Evolutionary conservation across 2,888 invertebrate genomes (phyloP), one percentile per base, ranked within the genome.

Genomic region (Papilio protenor): DNA sequence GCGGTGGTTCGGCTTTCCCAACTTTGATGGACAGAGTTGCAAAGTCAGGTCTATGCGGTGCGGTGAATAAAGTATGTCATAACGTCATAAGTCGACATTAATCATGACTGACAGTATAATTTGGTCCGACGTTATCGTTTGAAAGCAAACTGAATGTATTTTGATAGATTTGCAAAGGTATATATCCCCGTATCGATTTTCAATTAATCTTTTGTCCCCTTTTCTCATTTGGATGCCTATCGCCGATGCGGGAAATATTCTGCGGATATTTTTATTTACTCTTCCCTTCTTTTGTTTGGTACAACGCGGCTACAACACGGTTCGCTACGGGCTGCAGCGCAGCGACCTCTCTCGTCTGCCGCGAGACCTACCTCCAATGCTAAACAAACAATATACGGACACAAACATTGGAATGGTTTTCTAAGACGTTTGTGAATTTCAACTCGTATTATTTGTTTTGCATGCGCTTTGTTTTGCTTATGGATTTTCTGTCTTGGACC

Each of bases 181-280:
- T 89, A 88, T 89, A 88, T 88, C 88, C 87, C 86, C 83, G 85
- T 90, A 93, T 93, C 87, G 92, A 93, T 93, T 94, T 92, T 92
- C 91, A 93, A 93, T 94, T 93, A 92, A 93, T 92, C 92, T 92
- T 92, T 91, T 91, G 91, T 91, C 88, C 91, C 89, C 89, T 88
- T 69, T 90, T 90, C 87, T 85, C 87, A 88, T 89, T 90, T 87
- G 86, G 90, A 89, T 88, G 88, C 88, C 89, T 88, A 90, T 90
- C 89, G 89, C 85, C 85, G 84, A 84, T 84, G 84, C 86, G 86
- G 86, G 84, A 84, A 86, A 86, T 84, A 85, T 81, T 85, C 86
- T 86, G 85, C 85, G 86, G 84, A 83, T 79, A 79, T 84, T 82
- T 83, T 81, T 84, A 81, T 84, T 84, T 83, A 83, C 82, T 80